Evolutionary conservation across 2,113 vertebrate genomes (phyloP).

Genomic region (Ammodytes marinus): DNA sequence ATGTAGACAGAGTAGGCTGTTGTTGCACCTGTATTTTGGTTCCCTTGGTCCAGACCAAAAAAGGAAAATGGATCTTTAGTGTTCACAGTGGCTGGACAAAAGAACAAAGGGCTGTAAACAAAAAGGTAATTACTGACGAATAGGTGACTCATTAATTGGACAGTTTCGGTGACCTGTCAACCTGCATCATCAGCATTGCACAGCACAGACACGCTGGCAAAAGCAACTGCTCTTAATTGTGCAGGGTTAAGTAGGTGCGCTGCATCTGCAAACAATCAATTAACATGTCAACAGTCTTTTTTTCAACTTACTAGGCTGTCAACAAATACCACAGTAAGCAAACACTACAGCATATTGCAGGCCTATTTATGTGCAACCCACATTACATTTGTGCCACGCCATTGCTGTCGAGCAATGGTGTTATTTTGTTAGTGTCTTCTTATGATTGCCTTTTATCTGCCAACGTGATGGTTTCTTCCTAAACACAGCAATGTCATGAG

Average conservation of each 20-base stretch:
- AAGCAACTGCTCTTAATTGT: conserved; percentile 24
- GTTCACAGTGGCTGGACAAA: neutral
- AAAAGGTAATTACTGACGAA: neutral
- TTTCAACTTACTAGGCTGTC: neutral
- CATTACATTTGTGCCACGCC: conserved; percentile 11
- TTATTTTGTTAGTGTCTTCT: conserved; percentile 6
- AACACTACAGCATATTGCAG: neutral
- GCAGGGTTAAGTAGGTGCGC: conserved; percentile 35
- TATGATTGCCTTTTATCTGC: conserved; percentile 8
- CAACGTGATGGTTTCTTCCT: neutral
- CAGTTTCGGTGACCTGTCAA: conserved; percentile 35
- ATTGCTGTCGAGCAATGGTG: neutral
- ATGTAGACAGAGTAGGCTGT: neutral
- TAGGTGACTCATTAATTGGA: conserved; percentile 29
- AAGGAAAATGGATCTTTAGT: neutral
- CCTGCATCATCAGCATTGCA: conserved; percentile 40
- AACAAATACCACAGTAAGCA: conserved; percentile 12
- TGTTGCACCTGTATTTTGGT: conserved; percentile 3
- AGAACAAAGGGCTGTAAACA: neutral
- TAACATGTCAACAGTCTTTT: conserved; percentile 30
- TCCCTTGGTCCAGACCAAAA: neutral
- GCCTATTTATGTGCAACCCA: conserved; percentile 7
- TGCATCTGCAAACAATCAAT: conserved; percentile 37
- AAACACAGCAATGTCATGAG: neutral
- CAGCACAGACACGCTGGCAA: neutral